Base-by-base conservation (phyloP, 2,888 invertebrate species). In the Sericinus montela region DNA sequence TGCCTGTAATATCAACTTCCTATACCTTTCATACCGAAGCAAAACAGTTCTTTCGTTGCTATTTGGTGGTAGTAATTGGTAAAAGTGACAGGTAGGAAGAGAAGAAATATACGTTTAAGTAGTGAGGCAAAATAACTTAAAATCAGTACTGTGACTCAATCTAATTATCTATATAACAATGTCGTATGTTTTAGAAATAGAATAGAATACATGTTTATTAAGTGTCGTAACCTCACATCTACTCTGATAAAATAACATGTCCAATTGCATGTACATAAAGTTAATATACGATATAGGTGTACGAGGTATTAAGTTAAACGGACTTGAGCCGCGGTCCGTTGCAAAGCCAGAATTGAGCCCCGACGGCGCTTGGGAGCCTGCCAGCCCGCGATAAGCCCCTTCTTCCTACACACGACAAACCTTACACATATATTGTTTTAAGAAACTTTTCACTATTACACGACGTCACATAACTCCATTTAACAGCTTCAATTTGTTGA, bases 251-350 rank as follows among this genome's bases (percentile, higher is more conserved):
- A 29, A 8, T 6, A 10, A 29, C 29, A 29, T 29, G 29, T 32
- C 8, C 10, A n/a, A 10, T 5, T 32, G 13, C 4, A 11, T 29
- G n/a, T 29, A 29, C 9, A 6, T 14, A 29, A 29, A 51, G 59
- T 60, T 57, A 57, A 59, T 29, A 8, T 35, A 36, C 9, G 28
- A 6, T 38, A 14, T 38, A 38, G 11, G 32, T 30, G 28, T 3
- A 16, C 52, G 55, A 58, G 61, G 70, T 61, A 67, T 75, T 74
- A 75, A 67, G 62, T 64, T 63, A 62, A 60, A 59, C 57, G 60
- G 63, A 63, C 65, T 69, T 62, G 60, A 68, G 69, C 69, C 67
- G 71, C 62, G 70, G 74, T 69, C 64, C 67, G 67, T 60, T 52
- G 53, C 53, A 62, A 58, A 59, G 58, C 60, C 59, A 54, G 54